Percentiles rank a stretch among this genome's conserved stretches.
Evolutionary conservation across 2,113 vertebrate species (phyloP).

Genomic region (Clarias magur): DNA sequence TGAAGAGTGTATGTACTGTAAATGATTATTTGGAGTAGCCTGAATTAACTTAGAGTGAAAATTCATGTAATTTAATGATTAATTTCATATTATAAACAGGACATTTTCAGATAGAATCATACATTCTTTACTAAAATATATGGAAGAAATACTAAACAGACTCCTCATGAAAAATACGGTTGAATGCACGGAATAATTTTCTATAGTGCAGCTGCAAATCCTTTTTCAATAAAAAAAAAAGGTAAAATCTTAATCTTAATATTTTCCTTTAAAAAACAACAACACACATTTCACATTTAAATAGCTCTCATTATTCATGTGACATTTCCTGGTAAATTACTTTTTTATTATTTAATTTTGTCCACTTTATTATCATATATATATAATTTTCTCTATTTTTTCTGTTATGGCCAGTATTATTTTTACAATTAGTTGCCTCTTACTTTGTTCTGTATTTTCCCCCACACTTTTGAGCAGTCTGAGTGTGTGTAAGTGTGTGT

Average conservation of each 20-base stretch:
- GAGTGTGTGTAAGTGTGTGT: neutral
- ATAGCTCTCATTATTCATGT: too few species aligned
- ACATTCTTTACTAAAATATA: neutral
- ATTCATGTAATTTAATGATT: neutral
- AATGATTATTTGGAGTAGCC: too few species aligned
- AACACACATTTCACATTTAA: too few species aligned
- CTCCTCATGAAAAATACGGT: neutral
- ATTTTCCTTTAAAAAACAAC: too few species aligned
- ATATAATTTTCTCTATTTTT: too few species aligned
- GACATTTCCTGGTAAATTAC: too few species aligned
- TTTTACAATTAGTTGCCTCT: too few species aligned
- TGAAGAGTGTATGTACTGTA: too few species aligned
- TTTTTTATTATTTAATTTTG: too few species aligned
- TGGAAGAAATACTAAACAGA: neutral
- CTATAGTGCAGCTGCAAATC: neutral
- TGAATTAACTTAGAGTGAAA: neutral
- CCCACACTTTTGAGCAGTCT: neutral
- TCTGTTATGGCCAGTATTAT: too few species aligned
- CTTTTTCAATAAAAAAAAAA: neutral
- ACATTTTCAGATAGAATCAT: neutral
- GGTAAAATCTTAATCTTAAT: neutral
- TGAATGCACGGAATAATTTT: neutral
- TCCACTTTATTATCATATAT: too few species aligned
- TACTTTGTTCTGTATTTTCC: too few species aligned
- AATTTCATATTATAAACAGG: neutral